Evolutionary conservation across 2,888 invertebrate genomes (phyloP), one percentile per base, ranked within the genome.

Genomic region (Strigamia transsilvanica): DNA sequence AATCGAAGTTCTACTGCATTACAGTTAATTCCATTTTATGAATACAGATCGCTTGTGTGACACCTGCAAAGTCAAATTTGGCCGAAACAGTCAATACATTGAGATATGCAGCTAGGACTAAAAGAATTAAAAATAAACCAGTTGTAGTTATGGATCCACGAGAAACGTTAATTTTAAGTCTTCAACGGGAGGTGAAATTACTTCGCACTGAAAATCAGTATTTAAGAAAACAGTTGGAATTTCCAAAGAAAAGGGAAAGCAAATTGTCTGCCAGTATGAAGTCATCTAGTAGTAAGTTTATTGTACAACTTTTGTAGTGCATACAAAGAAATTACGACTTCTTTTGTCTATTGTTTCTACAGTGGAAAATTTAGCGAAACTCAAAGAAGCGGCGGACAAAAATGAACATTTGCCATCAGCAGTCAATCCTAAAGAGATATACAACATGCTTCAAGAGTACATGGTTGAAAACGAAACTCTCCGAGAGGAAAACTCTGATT

Each of bases 91-190:
- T 97, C 83, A 98, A 96, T 88, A 98, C 98, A 0, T 90, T 98
- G 21, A 91, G 98, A 23, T 98, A 98, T 89, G 97, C 97, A 0
- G 93, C 96, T 0, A 90, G 97, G 85, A 96, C 97, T 0, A 97
- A 97, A 89, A 94, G 93, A 87, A 98, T 98, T 84, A 93, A 94
- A 85, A 95, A 96, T 0, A 97, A 96, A 87, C 98, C 98, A 0
- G 93, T 97, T 21, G 93, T 98, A 34, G 93, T 96, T 88, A 97
- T 98, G 96, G 97, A 98, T 87, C 96, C 97, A 0, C 90, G 97
- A 84, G 98, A 98, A 87, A 95, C 96, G 4, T 89, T 97, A 15
- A 97, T 98, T 84, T 87, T 97, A 66, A 95, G 94, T 85, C 88
- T 98, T 84, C 96, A 96, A 88, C 90, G 95, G 66, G 97, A 97